phyloP scores from a whole-genome alignment of 2,888 invertebrate genomes.

The Gryllus longicercus region DNA sequence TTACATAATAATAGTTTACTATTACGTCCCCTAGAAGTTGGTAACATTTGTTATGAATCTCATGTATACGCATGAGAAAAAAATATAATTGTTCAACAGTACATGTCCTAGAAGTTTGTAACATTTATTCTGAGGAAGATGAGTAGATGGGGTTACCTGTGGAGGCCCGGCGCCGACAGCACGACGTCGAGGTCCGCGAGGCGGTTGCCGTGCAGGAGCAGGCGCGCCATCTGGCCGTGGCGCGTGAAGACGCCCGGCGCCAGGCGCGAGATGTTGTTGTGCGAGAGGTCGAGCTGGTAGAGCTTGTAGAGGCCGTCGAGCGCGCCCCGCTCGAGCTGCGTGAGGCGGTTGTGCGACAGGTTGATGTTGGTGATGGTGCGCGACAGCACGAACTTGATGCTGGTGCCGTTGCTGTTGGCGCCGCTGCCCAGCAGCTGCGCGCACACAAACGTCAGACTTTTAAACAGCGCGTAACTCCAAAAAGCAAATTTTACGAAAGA shows the following conservation, averaged over 20 bases:
- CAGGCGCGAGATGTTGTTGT: not conserved
- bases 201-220: not conserved
- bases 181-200: not conserved
- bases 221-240: not conserved
- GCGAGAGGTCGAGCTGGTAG: constrained; percentile 4
- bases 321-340: not conserved
- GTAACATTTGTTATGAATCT: no score
- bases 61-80: no score
- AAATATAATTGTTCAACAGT: no score
- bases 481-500: no score
- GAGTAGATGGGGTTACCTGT: not conserved
- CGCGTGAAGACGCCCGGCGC: not conserved
- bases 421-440: not conserved
- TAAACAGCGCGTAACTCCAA: no score
- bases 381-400: not conserved
- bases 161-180: not conserved
- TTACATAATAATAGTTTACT: no score
- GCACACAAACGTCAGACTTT: no score
- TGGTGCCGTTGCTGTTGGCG: not conserved
- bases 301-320: not conserved
- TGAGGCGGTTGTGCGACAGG: not conserved
- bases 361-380: not conserved
- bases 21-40: no score
- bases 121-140: no score
- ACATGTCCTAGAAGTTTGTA: no score